Evolutionary conservation across 1,140 invertebrate genomes (phyloP).

Genomic region (Arctopsyche grandis): DNA sequence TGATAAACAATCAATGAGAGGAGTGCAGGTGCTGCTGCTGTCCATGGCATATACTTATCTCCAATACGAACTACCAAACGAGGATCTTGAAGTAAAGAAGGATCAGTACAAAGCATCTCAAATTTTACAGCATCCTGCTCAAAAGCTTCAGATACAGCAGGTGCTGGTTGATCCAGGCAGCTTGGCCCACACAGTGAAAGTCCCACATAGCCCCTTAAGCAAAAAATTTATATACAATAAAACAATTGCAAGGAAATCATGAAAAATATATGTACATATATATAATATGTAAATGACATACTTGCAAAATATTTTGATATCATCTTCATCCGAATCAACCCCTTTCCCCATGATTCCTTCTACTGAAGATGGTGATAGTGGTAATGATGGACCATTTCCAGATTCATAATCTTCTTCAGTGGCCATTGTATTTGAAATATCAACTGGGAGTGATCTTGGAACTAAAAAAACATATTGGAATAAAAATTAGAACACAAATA

Average conservation of each 20-base stretch:
- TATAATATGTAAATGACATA: constrained; percentile 56
- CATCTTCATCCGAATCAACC: constrained; percentile 85
- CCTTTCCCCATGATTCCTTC: constrained; percentile 81
- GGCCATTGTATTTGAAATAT: constrained; percentile 56
- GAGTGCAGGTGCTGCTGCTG: constrained; percentile 86
- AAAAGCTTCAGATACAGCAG: constrained; percentile 70
- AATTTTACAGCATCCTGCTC: constrained; percentile 80
- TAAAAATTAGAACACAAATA: not conserved
- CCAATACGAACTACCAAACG: constrained; percentile 89
- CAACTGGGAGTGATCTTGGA: constrained; percentile 44
- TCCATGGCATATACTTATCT: constrained; percentile 90
- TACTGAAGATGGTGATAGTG: constrained; percentile 91
- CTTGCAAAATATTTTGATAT: constrained; percentile 73
- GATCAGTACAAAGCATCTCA: constrained; percentile 85
- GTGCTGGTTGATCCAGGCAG: constrained; percentile 44
- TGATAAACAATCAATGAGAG: constrained; percentile 86
- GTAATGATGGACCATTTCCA: constrained; percentile 92
- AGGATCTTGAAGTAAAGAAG: constrained; percentile 81
- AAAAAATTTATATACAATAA: not conserved
- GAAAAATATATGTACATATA: not conserved
- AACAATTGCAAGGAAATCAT: not conserved
- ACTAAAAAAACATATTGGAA: constrained; percentile 16
- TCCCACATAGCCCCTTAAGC: constrained; percentile 50
- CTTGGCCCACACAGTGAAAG: constrained; percentile 50
- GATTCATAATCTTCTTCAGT: constrained; percentile 94